Conservation (phyloP, 1,140 invertebrate species). For the Leptonema lineaticorne region DNA sequence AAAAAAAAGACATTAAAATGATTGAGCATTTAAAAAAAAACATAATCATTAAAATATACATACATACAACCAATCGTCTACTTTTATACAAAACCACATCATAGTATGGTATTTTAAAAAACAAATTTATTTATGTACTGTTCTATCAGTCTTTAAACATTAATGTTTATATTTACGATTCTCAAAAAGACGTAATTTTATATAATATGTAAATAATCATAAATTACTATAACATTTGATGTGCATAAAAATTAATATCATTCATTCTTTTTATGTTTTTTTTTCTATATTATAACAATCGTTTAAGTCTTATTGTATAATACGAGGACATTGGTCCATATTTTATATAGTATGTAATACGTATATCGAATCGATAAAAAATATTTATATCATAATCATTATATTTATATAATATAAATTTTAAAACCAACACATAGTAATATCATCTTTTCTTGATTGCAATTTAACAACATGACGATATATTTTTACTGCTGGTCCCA, state of each 20-base stretch:
- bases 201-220: too few relatives aligned
- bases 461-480: conserved; percentile 76
- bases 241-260: too few relatives aligned
- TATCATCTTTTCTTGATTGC: conserved; percentile 68
- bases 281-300: too few relatives aligned
- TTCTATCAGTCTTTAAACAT: too few relatives aligned
- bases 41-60: background rate
- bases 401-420: background rate
- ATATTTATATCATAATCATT: background rate
- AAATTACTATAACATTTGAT: too few relatives aligned
- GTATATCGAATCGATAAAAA: background rate
- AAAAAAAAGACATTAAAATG: too few relatives aligned
- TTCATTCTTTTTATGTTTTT: too few relatives aligned
- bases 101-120: background rate
- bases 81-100: background rate
- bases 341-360: too few relatives aligned
- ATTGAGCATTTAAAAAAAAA: background rate
- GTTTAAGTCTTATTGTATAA: too few relatives aligned
- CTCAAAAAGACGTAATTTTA: too few relatives aligned
- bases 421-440: conserved; percentile 63
- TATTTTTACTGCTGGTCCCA: conserved; percentile 85
- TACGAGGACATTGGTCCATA: too few relatives aligned
- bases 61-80: background rate
- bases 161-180: too few relatives aligned
- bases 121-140: background rate